Evolutionary conservation across 2,888 invertebrate species (phyloP), one percentile per base, ranked within the genome.

Genomic region (Chrysodeixis includens): DNA sequence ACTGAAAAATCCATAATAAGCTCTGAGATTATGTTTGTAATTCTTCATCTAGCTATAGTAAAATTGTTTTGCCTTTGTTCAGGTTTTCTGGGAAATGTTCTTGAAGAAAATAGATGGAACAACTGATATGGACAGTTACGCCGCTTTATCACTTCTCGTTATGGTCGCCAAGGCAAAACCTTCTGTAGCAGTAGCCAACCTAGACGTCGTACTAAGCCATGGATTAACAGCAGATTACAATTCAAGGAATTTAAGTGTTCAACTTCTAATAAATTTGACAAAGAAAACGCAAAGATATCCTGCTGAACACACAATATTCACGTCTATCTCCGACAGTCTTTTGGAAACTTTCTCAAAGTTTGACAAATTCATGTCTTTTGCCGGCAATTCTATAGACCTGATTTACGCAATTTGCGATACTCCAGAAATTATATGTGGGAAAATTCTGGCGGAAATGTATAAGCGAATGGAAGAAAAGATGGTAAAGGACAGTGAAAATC

Each of bases 61-160:
- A n/a, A 14, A 6, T 22, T 20, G n/a, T 30, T 30, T 5, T 18
- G n/a, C 16, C 16, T 20, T 7, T 62, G 60, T 30, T 26, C 93
- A 98, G 96, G 96, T 98, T 12, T 94, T 99, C 67, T 99, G 98
- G 97, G 97, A 98, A 90, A 97, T 97, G 83, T 98, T 98, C 86
- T 96, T 98, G 0, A 96, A 97, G 82, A 97, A 97, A 86, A 94
- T 96, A 12, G 96, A 97, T 49, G 96, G 96, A 3, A 97, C 97
- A 0, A 96, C 96, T 0, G 95, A 96, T 51, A 95, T 96, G 78
- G 97, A 98, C 70, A 97, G 98, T 61, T 96, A 97, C 61, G 96
- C 97, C 0, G 97, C 98, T 0, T 91, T 98, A 4, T 95, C 97
- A 64, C 88, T 99, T 1, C 94, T 99, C 1, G 96, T 97, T 14